These are phyloP conservation scores for Garrulus glandarius DNA, from an alignment of 2,797 vertebrate genomes.

Conservation along the genomic window DNA sequence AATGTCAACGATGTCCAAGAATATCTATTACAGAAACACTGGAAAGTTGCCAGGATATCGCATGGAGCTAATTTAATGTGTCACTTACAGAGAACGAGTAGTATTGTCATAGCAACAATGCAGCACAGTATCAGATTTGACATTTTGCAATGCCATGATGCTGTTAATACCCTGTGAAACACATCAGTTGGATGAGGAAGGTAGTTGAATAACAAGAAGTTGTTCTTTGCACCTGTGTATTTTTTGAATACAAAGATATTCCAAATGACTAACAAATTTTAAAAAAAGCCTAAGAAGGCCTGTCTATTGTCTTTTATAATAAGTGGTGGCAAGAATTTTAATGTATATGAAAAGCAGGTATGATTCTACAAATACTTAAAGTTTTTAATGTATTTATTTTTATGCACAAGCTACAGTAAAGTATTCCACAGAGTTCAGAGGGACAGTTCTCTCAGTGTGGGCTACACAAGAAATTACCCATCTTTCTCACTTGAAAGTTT, in stretches of 20 bases:
- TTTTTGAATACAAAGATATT: neutral
- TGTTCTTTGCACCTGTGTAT: neutral
- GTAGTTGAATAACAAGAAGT: neutral
- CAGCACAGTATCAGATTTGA: neutral
- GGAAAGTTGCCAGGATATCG: neutral
- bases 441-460: neutral
- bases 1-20: neutral
- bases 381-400: neutral
- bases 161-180: neutral
- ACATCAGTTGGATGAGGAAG: neutral
- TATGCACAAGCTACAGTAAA: neutral
- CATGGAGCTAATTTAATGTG: neutral
- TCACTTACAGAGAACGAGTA: neutral
- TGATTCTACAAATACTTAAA: neutral
- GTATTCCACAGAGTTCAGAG: neutral
- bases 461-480: neutral
- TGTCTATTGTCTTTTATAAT: neutral
- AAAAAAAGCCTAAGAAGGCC: neutral
- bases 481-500: neutral
- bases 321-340: neutral
- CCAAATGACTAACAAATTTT: neutral
- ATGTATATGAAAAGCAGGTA: neutral
- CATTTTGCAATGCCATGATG: neutral
- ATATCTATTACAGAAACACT: neutral
- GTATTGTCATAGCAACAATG: neutral